Evolutionary conservation across 2,888 invertebrate genomes (phyloP).

Genomic region (Drosophila emarginata): DNA sequence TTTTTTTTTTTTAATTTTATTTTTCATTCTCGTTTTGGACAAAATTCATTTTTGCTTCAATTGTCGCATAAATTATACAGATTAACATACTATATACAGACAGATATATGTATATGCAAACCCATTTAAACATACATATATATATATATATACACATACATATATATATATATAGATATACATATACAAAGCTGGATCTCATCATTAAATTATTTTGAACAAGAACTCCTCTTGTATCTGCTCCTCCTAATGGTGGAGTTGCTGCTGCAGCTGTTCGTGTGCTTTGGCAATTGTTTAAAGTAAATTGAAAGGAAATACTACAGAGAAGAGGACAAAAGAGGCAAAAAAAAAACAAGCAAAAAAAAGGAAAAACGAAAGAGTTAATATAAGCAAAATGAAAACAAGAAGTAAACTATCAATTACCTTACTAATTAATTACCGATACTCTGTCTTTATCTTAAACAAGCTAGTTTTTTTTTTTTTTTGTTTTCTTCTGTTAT

Average conservation of each 20-base stretch:
- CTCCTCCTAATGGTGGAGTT: conserved; percentile 9
- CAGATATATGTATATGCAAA: conserved; percentile 15
- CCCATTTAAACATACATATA: conserved; percentile 15
- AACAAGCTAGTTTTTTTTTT: background rate
- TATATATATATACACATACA: conserved; percentile 9
- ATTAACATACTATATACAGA: conserved; percentile 52
- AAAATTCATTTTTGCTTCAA: conserved; percentile 68
- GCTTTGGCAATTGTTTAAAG: conserved; percentile 68
- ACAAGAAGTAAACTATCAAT: background rate
- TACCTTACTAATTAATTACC: background rate
- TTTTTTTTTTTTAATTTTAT: background rate
- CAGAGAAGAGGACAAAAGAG: background rate
- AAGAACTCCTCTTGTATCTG: conserved; percentile 27
- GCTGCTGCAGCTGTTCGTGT: conserved; percentile 48
- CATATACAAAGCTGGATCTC: conserved; percentile 20
- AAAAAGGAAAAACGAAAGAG: conserved; percentile 3
- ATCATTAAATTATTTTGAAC: conserved; percentile 53
- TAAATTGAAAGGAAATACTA: conserved; percentile 45
- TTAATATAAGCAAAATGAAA: background rate
- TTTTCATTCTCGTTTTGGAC: conserved; percentile 36
- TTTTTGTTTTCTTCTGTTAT: no score
- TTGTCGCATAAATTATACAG: conserved; percentile 75
- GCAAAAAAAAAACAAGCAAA: conserved; percentile 1
- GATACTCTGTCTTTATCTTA: background rate
- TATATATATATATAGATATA: background rate